Evolutionary conservation across 2,113 vertebrate species (phyloP).

Genomic region (Hypanus sabinus): DNA sequence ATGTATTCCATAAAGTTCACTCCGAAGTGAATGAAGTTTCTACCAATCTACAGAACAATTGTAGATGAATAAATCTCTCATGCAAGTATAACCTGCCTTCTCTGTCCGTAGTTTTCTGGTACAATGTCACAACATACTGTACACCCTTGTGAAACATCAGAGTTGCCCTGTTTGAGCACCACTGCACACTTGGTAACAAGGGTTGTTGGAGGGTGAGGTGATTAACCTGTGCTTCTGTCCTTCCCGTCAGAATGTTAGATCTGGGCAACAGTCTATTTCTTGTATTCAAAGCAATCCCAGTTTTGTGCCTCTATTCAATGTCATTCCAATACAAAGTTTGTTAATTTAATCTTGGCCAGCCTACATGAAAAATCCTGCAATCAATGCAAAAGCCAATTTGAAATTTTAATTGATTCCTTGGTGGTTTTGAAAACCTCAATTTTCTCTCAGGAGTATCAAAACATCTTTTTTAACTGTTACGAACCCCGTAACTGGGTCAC

Average conservation of each 20-base stretch:
- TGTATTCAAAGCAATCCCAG: background rate
- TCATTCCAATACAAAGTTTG: background rate
- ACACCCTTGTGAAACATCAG: background rate
- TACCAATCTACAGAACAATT: background rate
- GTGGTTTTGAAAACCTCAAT: background rate
- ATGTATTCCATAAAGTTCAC: background rate
- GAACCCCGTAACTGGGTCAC: too few relatives aligned
- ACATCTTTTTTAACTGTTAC: too few relatives aligned
- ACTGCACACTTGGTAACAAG: background rate
- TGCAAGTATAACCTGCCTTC: background rate
- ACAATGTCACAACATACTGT: background rate
- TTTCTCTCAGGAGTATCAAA: background rate
- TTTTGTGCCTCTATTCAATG: background rate
- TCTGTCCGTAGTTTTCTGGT: background rate
- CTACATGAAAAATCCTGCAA: background rate
- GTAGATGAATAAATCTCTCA: conserved; percentile 1
- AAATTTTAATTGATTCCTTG: background rate
- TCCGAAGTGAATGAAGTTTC: background rate
- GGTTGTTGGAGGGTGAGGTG: background rate
- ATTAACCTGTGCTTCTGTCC: background rate
- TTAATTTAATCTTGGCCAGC: background rate
- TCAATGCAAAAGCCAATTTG: background rate
- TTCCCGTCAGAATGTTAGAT: background rate
- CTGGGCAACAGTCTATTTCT: background rate
- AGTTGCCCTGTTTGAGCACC: conserved; percentile 13